Base-by-base conservation (phyloP, 2,113 vertebrate species). In the Perognathus longimembris region DNA sequence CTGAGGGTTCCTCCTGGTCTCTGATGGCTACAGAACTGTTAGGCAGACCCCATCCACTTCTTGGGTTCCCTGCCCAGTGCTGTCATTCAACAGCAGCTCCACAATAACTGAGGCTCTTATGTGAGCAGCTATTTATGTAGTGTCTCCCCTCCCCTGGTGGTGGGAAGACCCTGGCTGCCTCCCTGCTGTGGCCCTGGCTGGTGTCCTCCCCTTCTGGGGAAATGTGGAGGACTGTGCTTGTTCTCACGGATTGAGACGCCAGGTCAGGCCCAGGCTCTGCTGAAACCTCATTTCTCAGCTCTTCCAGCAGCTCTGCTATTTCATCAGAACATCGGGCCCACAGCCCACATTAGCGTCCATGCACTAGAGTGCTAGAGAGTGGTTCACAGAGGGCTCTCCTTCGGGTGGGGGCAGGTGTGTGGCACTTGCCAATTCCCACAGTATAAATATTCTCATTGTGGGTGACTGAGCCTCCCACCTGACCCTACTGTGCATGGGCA, bases 131-230 rank as follows among this genome's bases (percentile, higher is more conserved):
- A 12, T 34, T 63, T 77, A 14, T 82, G 36, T 30, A 24, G 42
- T 1, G 34, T 22, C 74, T 32, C 0, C 0, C 12, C 69, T 0
- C 0, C 22, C 69, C 28, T 1, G 45, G 12, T 3, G n/a, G 64
- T 78, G 40, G 57, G 38, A 74, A 74, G 70, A 73, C 7, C 0
- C 4, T 14, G 63, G 28, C 40, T 22, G 63, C 36, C 63, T 91
- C 15, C 21, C 0, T n/a, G 80, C 21, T 18, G 15, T n/a, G 10
- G 22, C 40, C 2, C 54, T 36, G 30, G 22, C 45, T 45, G 45
- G 45, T 28, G 40, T 36, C 64, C 45, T 54, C 69, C 38, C 88
- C 63, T 66, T 85, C 81, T 38, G 18, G 30, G 66, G 12, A 36
- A 64, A 21, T 12, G 26, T 57, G 76, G 34, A 57, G 66, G 22